Base-by-base conservation (phyloP, 2,888 invertebrate species). In the Melitaea athalia region DNA sequence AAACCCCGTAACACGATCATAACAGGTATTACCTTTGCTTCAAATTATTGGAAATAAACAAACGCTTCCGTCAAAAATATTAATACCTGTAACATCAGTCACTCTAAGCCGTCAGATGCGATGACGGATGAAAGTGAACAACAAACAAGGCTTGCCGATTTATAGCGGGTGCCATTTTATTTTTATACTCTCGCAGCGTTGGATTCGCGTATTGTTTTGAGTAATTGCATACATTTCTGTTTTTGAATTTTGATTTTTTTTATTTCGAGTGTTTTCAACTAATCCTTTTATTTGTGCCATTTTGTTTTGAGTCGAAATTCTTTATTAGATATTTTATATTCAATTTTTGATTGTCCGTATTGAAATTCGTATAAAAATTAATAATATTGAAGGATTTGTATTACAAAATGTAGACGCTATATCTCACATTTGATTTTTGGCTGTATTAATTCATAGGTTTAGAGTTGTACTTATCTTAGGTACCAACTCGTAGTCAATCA, bases 141-240 rank as follows among this genome's bases (percentile, higher is more conserved):
- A 47, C 70, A 68, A 71, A 63, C 68, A 65, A 57, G 59, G 42
- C 50, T 59, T 62, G 45, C 31, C 55, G 71, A 68, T 71, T 71
- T 68, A 71, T 68, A 63, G 64, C 68, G 15, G 11, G 33, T 5
- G 24, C 50, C 65, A 55, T 68, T 68, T 63, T 68, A 66, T 63
- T 65, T 68, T 66, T 66, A 68, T 66, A 55, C 50, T 43, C 31
- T 14, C 60, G 49, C 52, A 59, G 66, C 68, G 65, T 63, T 53
- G 50, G n/a, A 63, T 65, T 52, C 63, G 42, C 64, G 59, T 66
- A 63, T 71, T 71, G 68, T 68, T 68, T 61, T 68, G 68, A 71
- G 70, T 65, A 67, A 70, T 68, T 62, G 50, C 61, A 17, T 31
- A 55, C 55, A 61, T 52, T 57, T 50, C 33, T 57, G 15, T 42